Evolutionary conservation across 2,888 invertebrate genomes (phyloP), one percentile per base, ranked within the genome.

Genomic region (Dendrolimus pini): DNA sequence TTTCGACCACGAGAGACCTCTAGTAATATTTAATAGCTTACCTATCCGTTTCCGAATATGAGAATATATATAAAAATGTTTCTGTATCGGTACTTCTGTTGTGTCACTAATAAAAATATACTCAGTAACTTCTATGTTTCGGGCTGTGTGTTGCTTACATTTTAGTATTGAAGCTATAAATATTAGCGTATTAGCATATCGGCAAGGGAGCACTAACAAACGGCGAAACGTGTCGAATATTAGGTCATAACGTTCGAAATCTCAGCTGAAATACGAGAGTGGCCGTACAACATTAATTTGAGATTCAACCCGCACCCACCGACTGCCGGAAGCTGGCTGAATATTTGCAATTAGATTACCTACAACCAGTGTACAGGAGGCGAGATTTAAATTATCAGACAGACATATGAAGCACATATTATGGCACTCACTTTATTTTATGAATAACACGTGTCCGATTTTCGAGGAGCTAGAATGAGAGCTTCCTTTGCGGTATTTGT

Each of bases 271-370:
- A 64, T 63, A 66, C 62, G 62, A 60, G 58, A 57, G 55, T 58
- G 58, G 55, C 58, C 52, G 54, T 64, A 61, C 65, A 68, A 56
- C 61, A 61, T 62, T 74, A 70, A 75, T 77, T 75, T 72, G 59
- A 61, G 61, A 78, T 76, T 77, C 77, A 70, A 55, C 62, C 63
- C 71, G 62, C 73, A 68, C 65, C 56, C 63, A 59, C 60, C 57
- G 54, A 56, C 64, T 61, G 64, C 65, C 66, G 63, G 65, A 62
- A 68, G 67, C 68, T 60, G 58, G 62, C 66, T 69, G 79, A 75
- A 77, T 78, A 79, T 80, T 80, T 79, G 74, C 76, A 79, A 80
- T 78, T 79, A 75, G 73, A 80, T 80, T 80, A 78, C 77, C 65
- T 66, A 68, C 71, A 69, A 61, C 57, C 65, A 59, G 64, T 67